Evolutionary conservation across 2,797 vertebrate species (phyloP).

Genomic region (Alcedo quadribrachys): DNA sequence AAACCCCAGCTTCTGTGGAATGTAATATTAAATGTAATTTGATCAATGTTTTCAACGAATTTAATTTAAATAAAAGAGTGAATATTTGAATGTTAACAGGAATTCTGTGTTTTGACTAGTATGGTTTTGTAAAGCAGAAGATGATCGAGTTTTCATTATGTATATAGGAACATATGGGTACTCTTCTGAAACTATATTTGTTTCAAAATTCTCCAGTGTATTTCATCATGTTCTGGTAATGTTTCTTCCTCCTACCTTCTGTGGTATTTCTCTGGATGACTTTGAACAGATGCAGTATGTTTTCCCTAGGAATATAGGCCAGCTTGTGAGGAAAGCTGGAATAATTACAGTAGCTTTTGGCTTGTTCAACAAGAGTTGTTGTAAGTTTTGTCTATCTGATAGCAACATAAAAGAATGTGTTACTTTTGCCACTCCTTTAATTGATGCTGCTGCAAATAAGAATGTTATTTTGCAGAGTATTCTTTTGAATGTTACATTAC

Average conservation of each 20-base stretch:
- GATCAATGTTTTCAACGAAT: background rate
- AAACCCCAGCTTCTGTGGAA: background rate
- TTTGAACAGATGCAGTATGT: slow-evolving; percentile 26
- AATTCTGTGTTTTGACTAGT: slow-evolving; percentile 15
- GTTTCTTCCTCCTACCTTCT: slow-evolving; percentile 47
- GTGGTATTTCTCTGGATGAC: slow-evolving; percentile 31
- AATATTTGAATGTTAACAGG: background rate
- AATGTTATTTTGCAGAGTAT: background rate
- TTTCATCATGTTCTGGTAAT: slow-evolving; percentile 35
- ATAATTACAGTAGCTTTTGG: slow-evolving; percentile 23
- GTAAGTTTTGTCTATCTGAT: background rate
- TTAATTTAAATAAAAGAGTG: background rate
- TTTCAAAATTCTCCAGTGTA: slow-evolving; percentile 51
- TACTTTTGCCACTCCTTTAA: background rate
- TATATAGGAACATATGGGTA: slow-evolving; percentile 24
- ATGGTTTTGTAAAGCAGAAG: background rate
- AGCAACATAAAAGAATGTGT: background rate
- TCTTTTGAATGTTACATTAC: background rate
- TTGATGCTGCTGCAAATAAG: background rate
- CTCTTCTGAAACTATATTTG: slow-evolving; percentile 27
- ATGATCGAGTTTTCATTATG: background rate
- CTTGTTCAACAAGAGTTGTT: background rate
- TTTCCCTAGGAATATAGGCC: background rate
- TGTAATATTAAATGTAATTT: background rate
- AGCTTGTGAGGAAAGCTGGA: slow-evolving; percentile 40